A percentile compares a stretch with the other conserved stretches of the same genome.
Conservation (phyloP, 2,797 vertebrate genomes). For the Zalophus californianus region DNA sequence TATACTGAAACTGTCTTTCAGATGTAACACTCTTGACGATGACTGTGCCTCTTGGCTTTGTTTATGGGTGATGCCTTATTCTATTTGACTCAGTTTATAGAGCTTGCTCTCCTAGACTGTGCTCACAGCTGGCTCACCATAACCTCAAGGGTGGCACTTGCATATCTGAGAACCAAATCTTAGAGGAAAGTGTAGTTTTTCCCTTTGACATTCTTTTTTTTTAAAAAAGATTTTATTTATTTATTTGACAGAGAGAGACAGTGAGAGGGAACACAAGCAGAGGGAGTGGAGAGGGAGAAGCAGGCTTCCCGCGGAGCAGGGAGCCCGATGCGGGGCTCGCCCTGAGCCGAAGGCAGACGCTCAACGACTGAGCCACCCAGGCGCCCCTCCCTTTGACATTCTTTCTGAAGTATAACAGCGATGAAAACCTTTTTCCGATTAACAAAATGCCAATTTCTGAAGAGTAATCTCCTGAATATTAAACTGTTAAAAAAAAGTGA, state of each 20-base stretch:
- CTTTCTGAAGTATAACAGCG: background rate
- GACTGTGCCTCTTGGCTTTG: background rate
- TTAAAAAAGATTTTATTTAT: no score
- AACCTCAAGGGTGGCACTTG: background rate
- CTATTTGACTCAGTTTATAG: background rate
- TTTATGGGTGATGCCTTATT: background rate
- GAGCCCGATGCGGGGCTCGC: no score
- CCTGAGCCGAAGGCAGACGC: no score
- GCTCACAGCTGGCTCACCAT: background rate
- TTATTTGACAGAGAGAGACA: no score
- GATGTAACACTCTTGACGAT: background rate
- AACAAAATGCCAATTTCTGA: background rate
- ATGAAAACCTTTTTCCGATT: background rate
- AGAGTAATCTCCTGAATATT: background rate
- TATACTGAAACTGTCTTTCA: background rate
- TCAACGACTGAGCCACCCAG: no score
- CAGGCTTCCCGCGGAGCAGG: background rate
- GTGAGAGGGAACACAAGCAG: no score
- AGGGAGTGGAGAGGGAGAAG: no score
- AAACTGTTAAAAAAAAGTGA: background rate
- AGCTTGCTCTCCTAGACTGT: background rate
- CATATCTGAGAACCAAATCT: background rate
- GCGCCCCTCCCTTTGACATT: background rate
- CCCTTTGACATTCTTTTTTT: background rate
- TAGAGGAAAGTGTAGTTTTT: constrained; percentile 12